These are phyloP conservation scores for Archaeoteleia sp. DNA, from an alignment of 2,888 invertebrate genomes.

Conservation along the genomic window DNA sequence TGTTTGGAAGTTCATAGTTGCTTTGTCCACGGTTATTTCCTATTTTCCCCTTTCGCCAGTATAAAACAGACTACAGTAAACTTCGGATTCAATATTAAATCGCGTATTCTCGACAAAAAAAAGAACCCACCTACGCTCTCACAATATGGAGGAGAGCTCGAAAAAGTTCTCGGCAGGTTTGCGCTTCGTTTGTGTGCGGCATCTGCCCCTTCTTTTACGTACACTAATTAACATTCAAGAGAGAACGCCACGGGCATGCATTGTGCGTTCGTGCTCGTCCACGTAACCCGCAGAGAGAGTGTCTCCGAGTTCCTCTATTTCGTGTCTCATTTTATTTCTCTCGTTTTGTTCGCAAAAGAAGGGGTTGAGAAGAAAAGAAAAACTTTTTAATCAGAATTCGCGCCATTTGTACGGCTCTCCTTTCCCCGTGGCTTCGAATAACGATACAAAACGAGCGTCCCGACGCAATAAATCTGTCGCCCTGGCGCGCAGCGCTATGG, in stretches of 20 bases:
- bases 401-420: slow-evolving; percentile 53
- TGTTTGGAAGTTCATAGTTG: slow-evolving; percentile 20
- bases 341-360: slow-evolving; percentile 14
- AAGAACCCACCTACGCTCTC: slow-evolving; percentile 20
- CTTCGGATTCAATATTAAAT: slow-evolving; percentile 37
- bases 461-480: slow-evolving; percentile 59
- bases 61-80: slow-evolving; percentile 15
- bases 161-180: slow-evolving; percentile 40
- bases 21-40: slow-evolving; percentile 43
- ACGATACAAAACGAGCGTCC: slow-evolving; percentile 62
- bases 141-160: slow-evolving; percentile 24
- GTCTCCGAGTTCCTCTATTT: slow-evolving; percentile 34
- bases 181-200: slow-evolving; percentile 31
- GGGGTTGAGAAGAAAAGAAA: slow-evolving; percentile 38
- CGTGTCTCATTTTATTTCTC: slow-evolving; percentile 22
- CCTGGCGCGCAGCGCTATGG: slow-evolving; percentile 3
- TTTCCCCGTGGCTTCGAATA: slow-evolving; percentile 51
- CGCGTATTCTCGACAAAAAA: slow-evolving; percentile 25
- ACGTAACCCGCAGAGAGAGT: slow-evolving; percentile 22
- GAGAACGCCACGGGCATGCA: slow-evolving; percentile 33
- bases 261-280: slow-evolving; percentile 39
- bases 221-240: slow-evolving; percentile 48
- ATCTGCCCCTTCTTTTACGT: slow-evolving; percentile 12
- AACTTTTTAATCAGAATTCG: slow-evolving; percentile 64
- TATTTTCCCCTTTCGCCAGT: slow-evolving; percentile 14